These are phyloP conservation scores for Chaetodon trifasciatus DNA, from an alignment of 2,797 vertebrate genomes.

Conservation along the genomic window DNA sequence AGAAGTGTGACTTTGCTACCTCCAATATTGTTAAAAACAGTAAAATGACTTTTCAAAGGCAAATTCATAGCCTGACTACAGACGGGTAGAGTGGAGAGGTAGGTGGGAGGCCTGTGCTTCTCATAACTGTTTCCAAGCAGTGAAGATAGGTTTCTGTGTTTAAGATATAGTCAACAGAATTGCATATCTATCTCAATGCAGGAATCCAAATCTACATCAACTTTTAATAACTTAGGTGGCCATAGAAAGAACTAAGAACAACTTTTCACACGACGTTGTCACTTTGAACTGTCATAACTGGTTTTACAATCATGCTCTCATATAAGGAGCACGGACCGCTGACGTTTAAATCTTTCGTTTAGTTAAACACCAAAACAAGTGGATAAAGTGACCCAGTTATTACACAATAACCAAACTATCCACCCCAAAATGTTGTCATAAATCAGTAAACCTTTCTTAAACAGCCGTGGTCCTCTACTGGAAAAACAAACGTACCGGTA, in stretches of 20 bases:
- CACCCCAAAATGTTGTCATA: neutral
- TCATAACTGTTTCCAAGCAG: neutral
- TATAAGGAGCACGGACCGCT: conserved; percentile 3
- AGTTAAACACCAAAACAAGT: conserved; percentile 6
- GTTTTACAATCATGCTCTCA: conserved; percentile 10
- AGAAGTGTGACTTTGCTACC: neutral
- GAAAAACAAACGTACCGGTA: neutral
- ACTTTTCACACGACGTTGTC: neutral
- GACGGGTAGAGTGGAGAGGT: neutral
- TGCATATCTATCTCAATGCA: neutral
- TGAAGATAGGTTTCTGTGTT: neutral
- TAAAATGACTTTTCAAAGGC: too few relatives aligned
- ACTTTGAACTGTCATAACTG: conserved; percentile 8
- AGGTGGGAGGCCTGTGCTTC: neutral
- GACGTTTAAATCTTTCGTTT: conserved; percentile 12
- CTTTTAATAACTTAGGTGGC: neutral
- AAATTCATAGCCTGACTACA: too few relatives aligned
- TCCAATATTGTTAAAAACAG: neutral
- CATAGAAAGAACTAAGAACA: neutral
- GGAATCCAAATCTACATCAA: accelerated
- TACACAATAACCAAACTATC: neutral
- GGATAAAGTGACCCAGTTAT: neutral
- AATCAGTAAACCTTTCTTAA: neutral
- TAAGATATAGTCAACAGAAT: neutral
- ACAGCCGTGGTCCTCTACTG: neutral